These are phyloP conservation scores for Gymnoscelis rufifasciata DNA, from an alignment of 2,888 invertebrate genomes.

Conservation along the genomic window DNA sequence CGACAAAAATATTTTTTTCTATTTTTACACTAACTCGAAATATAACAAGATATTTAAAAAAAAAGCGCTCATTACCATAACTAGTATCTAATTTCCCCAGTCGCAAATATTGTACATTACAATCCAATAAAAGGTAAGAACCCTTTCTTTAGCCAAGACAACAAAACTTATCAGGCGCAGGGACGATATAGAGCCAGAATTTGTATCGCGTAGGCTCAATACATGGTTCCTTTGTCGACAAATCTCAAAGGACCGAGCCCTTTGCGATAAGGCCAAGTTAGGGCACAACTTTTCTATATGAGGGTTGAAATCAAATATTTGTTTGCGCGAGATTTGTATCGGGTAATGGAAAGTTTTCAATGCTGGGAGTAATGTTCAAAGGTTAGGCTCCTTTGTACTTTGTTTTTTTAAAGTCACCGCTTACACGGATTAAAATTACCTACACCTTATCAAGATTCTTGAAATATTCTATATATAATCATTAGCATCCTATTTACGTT, in stretches of 20 bases:
- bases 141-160: conserved; percentile 18
- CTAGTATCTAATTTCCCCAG: background rate
- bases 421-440: too few relatives aligned
- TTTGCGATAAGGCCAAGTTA: conserved; percentile 26
- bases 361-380: background rate
- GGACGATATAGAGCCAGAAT: conserved; percentile 24
- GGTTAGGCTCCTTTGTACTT: background rate
- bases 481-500: too few relatives aligned
- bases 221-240: conserved; percentile 29
- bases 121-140: conserved; percentile 1
- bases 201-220: conserved; percentile 27
- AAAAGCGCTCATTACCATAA: background rate
- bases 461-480: too few relatives aligned
- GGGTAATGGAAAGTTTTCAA: conserved; percentile 11
- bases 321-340: conserved; percentile 20
- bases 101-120: background rate
- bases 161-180: conserved; percentile 22
- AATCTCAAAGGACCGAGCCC: conserved; percentile 23
- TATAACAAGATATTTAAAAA: too few relatives aligned
- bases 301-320: conserved; percentile 23
- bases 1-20: too few relatives aligned
- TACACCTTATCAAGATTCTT: too few relatives aligned
- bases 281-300: conserved; percentile 21
- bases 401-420: too few relatives aligned
- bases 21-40: too few relatives aligned